Base-by-base conservation (phyloP, 1,140 invertebrate species). In the Trypoxylus dichotomus region DNA sequence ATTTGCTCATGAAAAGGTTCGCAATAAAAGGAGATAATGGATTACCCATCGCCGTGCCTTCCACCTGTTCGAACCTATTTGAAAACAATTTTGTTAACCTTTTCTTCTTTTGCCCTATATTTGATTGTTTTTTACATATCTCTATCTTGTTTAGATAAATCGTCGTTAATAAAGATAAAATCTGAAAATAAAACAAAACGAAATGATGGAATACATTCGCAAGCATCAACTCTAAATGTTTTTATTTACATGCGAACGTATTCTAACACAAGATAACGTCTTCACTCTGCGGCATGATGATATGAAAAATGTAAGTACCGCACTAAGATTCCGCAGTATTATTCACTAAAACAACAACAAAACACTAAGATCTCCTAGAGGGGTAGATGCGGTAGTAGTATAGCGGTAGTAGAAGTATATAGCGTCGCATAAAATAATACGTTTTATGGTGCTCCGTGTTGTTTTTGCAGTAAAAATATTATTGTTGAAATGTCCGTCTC, bases 401-500 rank as follows among this genome's bases (percentile, higher is more conserved):
- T n/a, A 13, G 47, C 47, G 19, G 47, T 6, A 54, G 47, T 19
- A 54, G 47, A 54, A 15, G 1, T 68, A 25, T 27, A 68, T 24
- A 68, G 24, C 60, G 60, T 68, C 21, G 60, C 60, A 68, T 68
- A 68, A 68, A 68, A 68, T 29, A 68, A 68, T 68, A 68, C 19
- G 60, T 27, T 68, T 68, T 68, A 68, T 68, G 24, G 60, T 24
- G 15, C 60, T 68, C 24, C 21, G 24, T 68, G 60, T 68, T 68
- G 60, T 68, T 68, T 68, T 68, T 68, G 24, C 60, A 68, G 60
- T 68, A 68, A 68, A 68, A 68, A 68, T 68, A 29, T 68, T 68
- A 68, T 68, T 68, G 60, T 68, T 68, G 60, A 68, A 68, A 68
- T 68, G 60, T 68, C 60, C 60, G 60, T 68, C 60, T 68, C 60